Conservation (phyloP, 1,140 invertebrate species). For the Eriosoma lanigerum region DNA sequence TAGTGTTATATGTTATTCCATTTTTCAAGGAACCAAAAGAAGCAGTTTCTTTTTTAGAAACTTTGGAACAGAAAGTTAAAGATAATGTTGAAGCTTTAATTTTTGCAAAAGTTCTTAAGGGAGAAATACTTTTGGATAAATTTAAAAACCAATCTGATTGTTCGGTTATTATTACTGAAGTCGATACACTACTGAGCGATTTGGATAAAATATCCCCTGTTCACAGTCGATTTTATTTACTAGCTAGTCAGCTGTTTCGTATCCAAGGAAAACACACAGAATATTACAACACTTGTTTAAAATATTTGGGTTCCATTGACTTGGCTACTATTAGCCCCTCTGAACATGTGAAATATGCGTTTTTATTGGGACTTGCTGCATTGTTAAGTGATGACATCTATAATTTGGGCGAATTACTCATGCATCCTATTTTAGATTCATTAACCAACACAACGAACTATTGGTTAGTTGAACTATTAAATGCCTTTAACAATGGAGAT, state of each 20-base stretch:
- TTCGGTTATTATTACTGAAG: slow-evolving; percentile 83
- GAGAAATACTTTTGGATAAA: slow-evolving; percentile 80
- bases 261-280: slow-evolving; percentile 84
- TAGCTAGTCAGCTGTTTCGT: slow-evolving; percentile 88
- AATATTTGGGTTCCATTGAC: slow-evolving; percentile 91
- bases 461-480: slow-evolving; percentile 88
- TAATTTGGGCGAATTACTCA: slow-evolving; percentile 94
- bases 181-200: slow-evolving; percentile 82
- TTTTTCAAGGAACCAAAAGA: slow-evolving; percentile 81
- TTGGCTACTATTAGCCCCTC: slow-evolving; percentile 68
- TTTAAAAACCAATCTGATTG: slow-evolving; percentile 78
- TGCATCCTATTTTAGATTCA: slow-evolving; percentile 89
- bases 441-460: slow-evolving; percentile 78
- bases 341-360: slow-evolving; percentile 80
- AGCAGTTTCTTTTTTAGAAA: slow-evolving; percentile 81
- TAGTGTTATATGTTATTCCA: slow-evolving; percentile 75
- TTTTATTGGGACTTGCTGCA: slow-evolving; percentile 89
- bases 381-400: slow-evolving; percentile 94
- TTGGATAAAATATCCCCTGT: slow-evolving; percentile 90
- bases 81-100: slow-evolving; percentile 81
- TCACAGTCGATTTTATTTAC: slow-evolving; percentile 91
- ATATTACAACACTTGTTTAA: slow-evolving; percentile 93
- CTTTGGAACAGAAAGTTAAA: slow-evolving; percentile 85
- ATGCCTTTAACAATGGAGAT: slow-evolving; percentile 91
- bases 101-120: slow-evolving; percentile 80